Percentiles rank a stretch among this genome's conserved stretches.
These are phyloP conservation scores for Papilio helenus DNA, from an alignment of 1,140 invertebrate genomes.

Conservation along the genomic window DNA sequence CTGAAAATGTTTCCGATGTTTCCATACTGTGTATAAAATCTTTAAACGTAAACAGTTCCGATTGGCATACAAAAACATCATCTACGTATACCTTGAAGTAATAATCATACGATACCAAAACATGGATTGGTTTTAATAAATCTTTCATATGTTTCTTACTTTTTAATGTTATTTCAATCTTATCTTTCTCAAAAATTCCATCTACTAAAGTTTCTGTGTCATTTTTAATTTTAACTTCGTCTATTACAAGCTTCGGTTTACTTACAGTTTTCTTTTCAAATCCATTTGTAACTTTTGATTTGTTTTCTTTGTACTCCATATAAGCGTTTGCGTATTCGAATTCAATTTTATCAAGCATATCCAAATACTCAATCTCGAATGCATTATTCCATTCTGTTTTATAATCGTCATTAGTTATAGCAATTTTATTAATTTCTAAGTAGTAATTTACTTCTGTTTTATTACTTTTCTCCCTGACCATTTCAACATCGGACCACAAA, in stretches of 20 bases:
- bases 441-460: slow-evolving; percentile 48
- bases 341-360: slow-evolving; percentile 68
- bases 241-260: slow-evolving; percentile 67
- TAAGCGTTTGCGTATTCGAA: slow-evolving; percentile 68
- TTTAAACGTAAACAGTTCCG: slow-evolving; percentile 54
- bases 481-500: slow-evolving; percentile 71
- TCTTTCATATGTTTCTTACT: slow-evolving; percentile 50
- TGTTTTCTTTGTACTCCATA: slow-evolving; percentile 67
- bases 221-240: slow-evolving; percentile 62
- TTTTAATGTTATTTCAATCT: slow-evolving; percentile 55
- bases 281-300: slow-evolving; percentile 45
- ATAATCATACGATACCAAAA: slow-evolving; percentile 44
- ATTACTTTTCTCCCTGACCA: slow-evolving; percentile 59
- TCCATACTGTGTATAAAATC: slow-evolving; percentile 41
- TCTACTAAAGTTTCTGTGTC: slow-evolving; percentile 60
- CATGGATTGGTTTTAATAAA: slow-evolving; percentile 42
- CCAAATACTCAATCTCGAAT: slow-evolving; percentile 66
- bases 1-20: slow-evolving; percentile 61
- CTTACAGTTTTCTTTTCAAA: slow-evolving; percentile 47
- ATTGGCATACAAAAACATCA: slow-evolving; percentile 70
- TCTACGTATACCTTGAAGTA: slow-evolving; percentile 69
- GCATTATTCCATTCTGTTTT: slow-evolving; percentile 59
- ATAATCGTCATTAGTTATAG: slow-evolving; percentile 50
- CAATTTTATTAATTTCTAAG: slow-evolving; percentile 51
- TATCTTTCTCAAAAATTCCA: slow-evolving; percentile 52